Conservation (phyloP, 2,113 vertebrate genomes). For the Psittacara wagleri region DNA sequence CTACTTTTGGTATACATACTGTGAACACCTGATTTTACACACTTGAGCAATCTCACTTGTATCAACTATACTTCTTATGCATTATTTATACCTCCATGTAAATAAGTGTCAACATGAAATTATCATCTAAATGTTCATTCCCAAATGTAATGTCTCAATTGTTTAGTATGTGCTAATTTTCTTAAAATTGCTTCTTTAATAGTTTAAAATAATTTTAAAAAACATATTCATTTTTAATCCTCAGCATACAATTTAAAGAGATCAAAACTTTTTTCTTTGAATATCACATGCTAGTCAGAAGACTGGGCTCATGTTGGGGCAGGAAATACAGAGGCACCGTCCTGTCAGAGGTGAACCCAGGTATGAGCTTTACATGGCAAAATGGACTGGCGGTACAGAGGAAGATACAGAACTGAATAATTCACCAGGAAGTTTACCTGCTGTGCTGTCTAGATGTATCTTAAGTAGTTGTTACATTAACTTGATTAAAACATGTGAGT, state of each 20-base stretch:
- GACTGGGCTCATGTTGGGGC: background rate
- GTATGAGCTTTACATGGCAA: background rate
- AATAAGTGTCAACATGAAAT: background rate
- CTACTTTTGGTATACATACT: background rate
- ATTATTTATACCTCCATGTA: background rate
- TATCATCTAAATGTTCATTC: background rate
- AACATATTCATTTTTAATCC: background rate
- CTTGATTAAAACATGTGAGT: slow-evolving; percentile 21
- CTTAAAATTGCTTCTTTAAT: background rate
- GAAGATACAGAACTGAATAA: background rate
- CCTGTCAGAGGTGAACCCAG: background rate
- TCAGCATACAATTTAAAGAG: background rate
- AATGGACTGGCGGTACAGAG: background rate
- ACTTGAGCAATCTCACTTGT: background rate
- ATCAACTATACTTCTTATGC: background rate
- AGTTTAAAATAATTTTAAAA: background rate
- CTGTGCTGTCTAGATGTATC: background rate
- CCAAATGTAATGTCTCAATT: background rate
- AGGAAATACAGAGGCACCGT: background rate
- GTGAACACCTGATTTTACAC: background rate
- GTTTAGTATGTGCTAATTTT: background rate
- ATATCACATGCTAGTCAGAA: background rate
- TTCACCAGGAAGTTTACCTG: background rate
- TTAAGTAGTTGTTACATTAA: background rate
- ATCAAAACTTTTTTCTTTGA: background rate